Evolutionary conservation across 2,113 vertebrate species (phyloP).

Genomic region (Ivindomyrus marchei): DNA sequence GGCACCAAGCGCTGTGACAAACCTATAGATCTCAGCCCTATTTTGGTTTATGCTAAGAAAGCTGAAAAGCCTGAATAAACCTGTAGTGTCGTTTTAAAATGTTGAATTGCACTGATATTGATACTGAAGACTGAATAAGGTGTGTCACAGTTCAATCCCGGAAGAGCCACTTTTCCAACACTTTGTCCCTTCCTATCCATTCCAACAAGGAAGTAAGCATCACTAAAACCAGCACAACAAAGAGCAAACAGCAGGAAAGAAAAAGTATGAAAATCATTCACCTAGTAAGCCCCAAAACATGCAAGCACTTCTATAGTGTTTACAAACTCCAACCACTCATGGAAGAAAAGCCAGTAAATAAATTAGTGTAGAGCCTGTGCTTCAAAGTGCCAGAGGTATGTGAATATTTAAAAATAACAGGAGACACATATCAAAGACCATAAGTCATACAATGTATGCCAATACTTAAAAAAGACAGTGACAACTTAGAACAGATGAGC

Average conservation of each 20-base stretch:
- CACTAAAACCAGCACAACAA: background rate
- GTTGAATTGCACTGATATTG: background rate
- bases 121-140: background rate
- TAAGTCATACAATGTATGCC: background rate
- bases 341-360: background rate
- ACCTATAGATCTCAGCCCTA: background rate
- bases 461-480: background rate
- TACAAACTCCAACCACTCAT: background rate
- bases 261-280: background rate
- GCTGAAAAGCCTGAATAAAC: background rate
- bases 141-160: background rate
- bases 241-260: background rate
- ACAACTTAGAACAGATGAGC: background rate
- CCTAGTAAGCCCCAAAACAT: background rate
- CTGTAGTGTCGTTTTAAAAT: background rate
- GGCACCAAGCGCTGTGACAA: background rate
- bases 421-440: background rate
- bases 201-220: background rate
- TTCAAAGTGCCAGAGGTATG: background rate
- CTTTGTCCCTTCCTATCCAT: background rate
- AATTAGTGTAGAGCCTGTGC: background rate
- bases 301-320: background rate
- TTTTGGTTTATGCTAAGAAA: background rate
- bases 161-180: background rate
- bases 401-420: background rate